Evolutionary conservation across 2,888 invertebrate species (phyloP).

Genomic region (Heliconius hortense): DNA sequence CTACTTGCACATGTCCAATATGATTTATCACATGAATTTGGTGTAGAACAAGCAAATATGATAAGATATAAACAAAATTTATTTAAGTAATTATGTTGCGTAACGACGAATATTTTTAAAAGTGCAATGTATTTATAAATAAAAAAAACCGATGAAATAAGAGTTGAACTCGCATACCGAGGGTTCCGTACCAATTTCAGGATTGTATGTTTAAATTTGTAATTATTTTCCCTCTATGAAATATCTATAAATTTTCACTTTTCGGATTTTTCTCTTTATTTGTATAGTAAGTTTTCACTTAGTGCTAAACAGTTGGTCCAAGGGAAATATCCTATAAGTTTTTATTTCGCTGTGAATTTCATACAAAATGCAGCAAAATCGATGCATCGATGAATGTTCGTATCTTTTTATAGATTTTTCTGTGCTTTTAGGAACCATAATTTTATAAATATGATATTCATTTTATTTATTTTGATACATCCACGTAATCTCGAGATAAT

Average conservation of each 20-base stretch:
- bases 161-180: not conserved
- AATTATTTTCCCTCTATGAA: not conserved
- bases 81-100: slow-evolving; percentile 24
- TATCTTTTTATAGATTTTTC: not conserved
- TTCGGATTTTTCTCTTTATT: too few relatives aligned
- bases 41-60: slow-evolving; percentile 15
- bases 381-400: not conserved
- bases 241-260: not conserved
- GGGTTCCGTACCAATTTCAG: not conserved
- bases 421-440: not conserved
- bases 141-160: not conserved
- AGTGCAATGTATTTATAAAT: not conserved
- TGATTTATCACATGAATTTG: slow-evolving; percentile 24
- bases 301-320: too few relatives aligned
- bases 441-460: too few relatives aligned
- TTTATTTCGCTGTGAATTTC: too few relatives aligned
- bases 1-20: slow-evolving; percentile 19
- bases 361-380: too few relatives aligned
- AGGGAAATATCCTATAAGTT: too few relatives aligned
- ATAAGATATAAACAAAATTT: slow-evolving; percentile 25
- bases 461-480: too few relatives aligned
- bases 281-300: too few relatives aligned
- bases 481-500: too few relatives aligned
- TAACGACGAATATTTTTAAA: slow-evolving; percentile 2
- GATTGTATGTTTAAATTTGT: not conserved